These are phyloP conservation scores for Mixornis gularis DNA, from an alignment of 2,113 vertebrate genomes.

Conservation along the genomic window DNA sequence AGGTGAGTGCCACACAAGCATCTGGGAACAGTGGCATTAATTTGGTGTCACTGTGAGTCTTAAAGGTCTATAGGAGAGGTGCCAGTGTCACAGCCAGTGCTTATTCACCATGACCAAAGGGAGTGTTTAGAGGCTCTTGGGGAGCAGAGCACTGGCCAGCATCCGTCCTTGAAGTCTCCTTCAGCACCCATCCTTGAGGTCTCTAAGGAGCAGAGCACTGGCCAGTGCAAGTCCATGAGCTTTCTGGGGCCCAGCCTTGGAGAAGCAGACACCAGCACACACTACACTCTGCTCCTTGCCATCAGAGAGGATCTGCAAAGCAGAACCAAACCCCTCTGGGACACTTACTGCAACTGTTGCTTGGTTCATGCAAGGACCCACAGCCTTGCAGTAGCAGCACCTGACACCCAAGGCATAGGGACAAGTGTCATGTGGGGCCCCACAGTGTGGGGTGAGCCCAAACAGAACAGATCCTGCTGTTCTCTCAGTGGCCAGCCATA, in stretches of 20 bases:
- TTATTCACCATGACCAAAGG: background rate
- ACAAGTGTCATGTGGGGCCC: background rate
- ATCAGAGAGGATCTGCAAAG: background rate
- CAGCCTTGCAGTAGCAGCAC: background rate
- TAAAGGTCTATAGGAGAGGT: background rate
- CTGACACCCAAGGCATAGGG: background rate
- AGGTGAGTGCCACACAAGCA: background rate
- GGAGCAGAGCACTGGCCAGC: background rate
- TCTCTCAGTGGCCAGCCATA: background rate
- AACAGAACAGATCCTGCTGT: background rate
- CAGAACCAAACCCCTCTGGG: background rate
- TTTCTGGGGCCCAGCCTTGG: background rate
- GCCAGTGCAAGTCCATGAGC: background rate
- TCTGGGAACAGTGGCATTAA: background rate
- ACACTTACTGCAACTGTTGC: background rate
- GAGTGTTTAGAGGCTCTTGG: background rate
- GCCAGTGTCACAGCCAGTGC: background rate
- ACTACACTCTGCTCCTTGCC: accelerated
- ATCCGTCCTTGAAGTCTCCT: background rate
- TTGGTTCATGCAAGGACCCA: background rate
- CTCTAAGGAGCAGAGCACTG: background rate
- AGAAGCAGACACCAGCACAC: background rate
- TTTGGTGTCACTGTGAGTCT: background rate
- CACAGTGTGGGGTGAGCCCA: background rate
- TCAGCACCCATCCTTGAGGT: background rate